Percentiles rank a stretch among this genome's conserved stretches.
phyloP scores from a whole-genome alignment of 2,113 vertebrate genomes.

The Ophiodon elongatus region DNA sequence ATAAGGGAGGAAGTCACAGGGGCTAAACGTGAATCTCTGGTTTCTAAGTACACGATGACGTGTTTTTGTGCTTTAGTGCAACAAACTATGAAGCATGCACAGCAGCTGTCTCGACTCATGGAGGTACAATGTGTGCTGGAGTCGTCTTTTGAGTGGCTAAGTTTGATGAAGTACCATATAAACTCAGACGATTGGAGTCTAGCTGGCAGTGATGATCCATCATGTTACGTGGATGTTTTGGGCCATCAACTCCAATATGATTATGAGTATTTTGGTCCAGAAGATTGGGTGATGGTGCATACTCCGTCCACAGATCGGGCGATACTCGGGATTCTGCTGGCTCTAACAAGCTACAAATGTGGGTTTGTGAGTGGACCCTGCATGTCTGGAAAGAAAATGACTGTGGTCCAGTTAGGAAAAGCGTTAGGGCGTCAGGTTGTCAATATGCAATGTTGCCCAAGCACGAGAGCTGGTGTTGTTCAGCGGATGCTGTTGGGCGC shows the following conservation, averaged over 20 bases:
- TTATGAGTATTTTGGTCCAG: slow-evolving; percentile 88
- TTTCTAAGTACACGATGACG: slow-evolving; percentile 55
- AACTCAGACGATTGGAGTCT: slow-evolving; percentile 41
- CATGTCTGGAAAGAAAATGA: slow-evolving; percentile 82
- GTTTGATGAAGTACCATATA: slow-evolving; percentile 86
- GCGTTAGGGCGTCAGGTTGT: slow-evolving; percentile 87
- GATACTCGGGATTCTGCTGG: slow-evolving; percentile 85
- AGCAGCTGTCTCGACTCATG: slow-evolving; percentile 77
- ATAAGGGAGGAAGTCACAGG: slow-evolving; percentile 50
- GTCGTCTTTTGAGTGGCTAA: slow-evolving; percentile 89
- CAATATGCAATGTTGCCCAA: slow-evolving; percentile 77
- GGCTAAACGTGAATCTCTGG: slow-evolving; percentile 19
- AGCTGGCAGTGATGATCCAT: neutral
- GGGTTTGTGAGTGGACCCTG: slow-evolving; percentile 83
- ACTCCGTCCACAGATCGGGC: slow-evolving; percentile 83
- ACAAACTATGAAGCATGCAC: slow-evolving; percentile 81
- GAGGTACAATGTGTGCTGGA: slow-evolving; percentile 62
- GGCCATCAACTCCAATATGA: slow-evolving; percentile 82
- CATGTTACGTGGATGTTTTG: slow-evolving; percentile 85
- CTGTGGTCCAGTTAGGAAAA: slow-evolving; percentile 79
- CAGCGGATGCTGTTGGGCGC: slow-evolving; percentile 85
- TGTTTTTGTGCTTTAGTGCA: slow-evolving; percentile 74
- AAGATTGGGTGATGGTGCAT: slow-evolving; percentile 76
- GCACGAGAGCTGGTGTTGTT: slow-evolving; percentile 66
- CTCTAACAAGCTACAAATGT: slow-evolving; percentile 84